Conservation (phyloP, 2,113 vertebrate species). For the Morphnarchus princeps region DNA sequence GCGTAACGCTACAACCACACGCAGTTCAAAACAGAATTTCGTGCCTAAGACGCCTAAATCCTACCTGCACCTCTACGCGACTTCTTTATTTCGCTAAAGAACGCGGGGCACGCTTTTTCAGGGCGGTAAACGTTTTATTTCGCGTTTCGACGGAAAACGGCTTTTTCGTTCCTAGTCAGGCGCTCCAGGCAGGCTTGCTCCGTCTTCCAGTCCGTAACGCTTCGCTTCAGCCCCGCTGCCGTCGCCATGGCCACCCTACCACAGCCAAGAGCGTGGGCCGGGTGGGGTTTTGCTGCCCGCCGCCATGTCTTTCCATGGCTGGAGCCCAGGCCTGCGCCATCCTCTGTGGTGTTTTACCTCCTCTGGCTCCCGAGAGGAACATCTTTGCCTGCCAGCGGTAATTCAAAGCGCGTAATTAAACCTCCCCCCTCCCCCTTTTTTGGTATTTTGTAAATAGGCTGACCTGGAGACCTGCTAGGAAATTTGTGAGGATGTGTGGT, state of each 20-base stretch:
- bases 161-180: not conserved
- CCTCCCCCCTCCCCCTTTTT: not conserved
- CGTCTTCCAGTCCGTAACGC: not conserved
- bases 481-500: not conserved
- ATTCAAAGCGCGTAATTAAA: not conserved
- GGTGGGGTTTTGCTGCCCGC: rapidly evolving
- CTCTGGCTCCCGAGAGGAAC: not conserved
- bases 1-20: not conserved
- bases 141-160: not conserved
- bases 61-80: rapidly evolving
- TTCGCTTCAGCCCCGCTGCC: not conserved
- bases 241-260: no score
- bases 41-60: not conserved
- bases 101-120: not conserved
- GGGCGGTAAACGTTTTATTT: not conserved
- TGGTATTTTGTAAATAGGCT: not conserved
- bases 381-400: not conserved
- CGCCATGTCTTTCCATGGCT: rapidly evolving
- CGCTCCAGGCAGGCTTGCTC: not conserved
- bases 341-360: not conserved
- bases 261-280: no score
- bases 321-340: rapidly evolving
- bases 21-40: not conserved
- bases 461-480: not conserved
- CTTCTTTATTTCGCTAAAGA: not conserved